A percentile compares a stretch with the other conserved stretches of the same genome.
Conservation (phyloP, 2,113 vertebrate genomes). For the Anolis sagrei region DNA sequence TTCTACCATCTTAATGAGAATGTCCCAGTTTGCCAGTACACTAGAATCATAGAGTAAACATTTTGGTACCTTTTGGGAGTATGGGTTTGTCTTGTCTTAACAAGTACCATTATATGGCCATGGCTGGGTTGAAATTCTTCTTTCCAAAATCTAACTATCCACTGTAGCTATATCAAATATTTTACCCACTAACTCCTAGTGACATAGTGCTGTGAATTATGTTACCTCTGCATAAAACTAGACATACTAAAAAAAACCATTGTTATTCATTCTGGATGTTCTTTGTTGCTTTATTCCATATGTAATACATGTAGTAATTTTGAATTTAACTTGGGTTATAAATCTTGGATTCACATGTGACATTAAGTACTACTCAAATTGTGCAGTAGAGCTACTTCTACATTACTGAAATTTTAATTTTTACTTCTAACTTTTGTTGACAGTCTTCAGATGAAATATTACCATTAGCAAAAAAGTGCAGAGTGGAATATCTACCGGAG, state of each 20-base stretch:
- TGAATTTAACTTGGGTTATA: neutral
- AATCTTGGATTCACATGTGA: neutral
- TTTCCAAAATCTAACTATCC: neutral
- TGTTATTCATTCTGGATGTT: neutral
- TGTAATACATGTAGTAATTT: neutral
- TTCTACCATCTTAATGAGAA: neutral
- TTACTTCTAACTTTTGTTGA: slow-evolving; percentile 39
- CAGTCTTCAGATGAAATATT: slow-evolving; percentile 64
- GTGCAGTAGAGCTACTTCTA: neutral
- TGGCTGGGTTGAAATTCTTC: neutral
- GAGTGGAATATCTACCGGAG: slow-evolving; percentile 72
- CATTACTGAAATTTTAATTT: neutral
- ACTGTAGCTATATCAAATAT: neutral
- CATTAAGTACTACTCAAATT: neutral
- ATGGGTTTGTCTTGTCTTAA: neutral
- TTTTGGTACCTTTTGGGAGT: no score
- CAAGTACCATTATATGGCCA: neutral
- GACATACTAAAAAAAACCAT: neutral
- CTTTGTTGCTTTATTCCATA: neutral
- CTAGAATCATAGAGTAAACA: no score
- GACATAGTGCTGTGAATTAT: neutral
- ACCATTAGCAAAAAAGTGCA: slow-evolving; percentile 83
- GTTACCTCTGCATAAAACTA: neutral
- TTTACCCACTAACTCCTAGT: neutral
- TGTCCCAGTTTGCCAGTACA: neutral